Conservation (phyloP, 2,888 invertebrate genomes). For the Monoplex corrugatus region DNA sequence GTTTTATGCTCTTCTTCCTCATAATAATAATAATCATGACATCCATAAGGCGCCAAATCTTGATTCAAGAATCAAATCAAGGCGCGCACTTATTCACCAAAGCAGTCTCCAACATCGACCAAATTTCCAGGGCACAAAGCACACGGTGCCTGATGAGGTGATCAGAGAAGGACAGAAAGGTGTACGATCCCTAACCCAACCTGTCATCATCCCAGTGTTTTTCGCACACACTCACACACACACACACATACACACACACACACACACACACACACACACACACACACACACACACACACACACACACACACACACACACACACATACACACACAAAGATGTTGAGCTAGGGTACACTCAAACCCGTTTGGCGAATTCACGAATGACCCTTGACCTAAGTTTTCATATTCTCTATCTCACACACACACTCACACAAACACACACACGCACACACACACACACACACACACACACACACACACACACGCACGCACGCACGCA, state of each 20-base stretch:
- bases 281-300: constrained; percentile 1
- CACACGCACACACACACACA: not conserved
- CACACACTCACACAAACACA: not conserved
- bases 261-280: constrained; percentile 1
- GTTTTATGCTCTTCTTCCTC: not conserved
- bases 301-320: not conserved
- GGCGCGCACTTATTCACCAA: not conserved
- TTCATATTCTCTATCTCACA: too few relatives aligned
- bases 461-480: not conserved
- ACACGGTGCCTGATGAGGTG: not conserved
- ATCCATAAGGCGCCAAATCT: too few relatives aligned
- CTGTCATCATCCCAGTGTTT: too few relatives aligned
- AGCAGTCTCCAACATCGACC: not conserved
- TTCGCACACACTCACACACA: too few relatives aligned
- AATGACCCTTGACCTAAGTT: too few relatives aligned
- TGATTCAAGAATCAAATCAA: too few relatives aligned
- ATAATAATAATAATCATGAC: too few relatives aligned
- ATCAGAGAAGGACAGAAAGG: not conserved
- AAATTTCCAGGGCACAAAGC: not conserved
- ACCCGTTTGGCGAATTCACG: too few relatives aligned
- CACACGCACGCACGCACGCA: not conserved
- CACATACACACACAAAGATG: not conserved
- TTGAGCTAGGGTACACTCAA: too few relatives aligned
- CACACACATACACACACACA: not conserved
- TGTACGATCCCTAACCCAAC: too few relatives aligned